A percentile compares a stretch with the other conserved stretches of the same genome.
These are phyloP conservation scores for Collichthys lucidus DNA, from an alignment of 2,113 vertebrate genomes.

Conservation along the genomic window DNA sequence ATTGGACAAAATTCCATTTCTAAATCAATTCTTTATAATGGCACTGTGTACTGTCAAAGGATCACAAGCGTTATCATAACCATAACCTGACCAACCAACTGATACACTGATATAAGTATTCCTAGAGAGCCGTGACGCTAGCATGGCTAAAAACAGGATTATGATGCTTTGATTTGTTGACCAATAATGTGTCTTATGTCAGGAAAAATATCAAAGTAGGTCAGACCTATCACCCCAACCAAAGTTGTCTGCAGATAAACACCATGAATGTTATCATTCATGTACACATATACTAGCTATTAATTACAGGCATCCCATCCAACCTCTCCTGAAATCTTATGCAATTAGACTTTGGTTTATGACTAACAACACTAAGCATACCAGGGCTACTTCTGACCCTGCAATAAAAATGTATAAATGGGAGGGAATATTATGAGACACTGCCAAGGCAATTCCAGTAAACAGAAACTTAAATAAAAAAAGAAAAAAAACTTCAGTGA, in stretches of 20 bases:
- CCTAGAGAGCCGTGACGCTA: background rate
- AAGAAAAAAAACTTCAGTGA: background rate
- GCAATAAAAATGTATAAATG: conserved; percentile 23
- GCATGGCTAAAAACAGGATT: background rate
- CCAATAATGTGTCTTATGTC: background rate
- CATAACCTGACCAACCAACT: background rate
- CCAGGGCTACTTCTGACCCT: background rate
- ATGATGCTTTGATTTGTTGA: background rate
- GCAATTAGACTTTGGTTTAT: conserved; percentile 79
- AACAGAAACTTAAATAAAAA: conserved; percentile 5
- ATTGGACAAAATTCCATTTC: no score
- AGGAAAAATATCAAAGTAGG: background rate
- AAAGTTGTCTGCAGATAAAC: background rate
- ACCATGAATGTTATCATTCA: background rate
- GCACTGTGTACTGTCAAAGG: no score
- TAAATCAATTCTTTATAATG: no score
- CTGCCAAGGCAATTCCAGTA: conserved; percentile 39
- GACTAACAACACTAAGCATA: conserved; percentile 3
- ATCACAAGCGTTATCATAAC: background rate
- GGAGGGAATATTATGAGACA: conserved; percentile 26
- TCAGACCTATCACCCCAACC: no score
- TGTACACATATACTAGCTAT: background rate
- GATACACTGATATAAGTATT: no score
- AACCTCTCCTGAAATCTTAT: conserved; percentile 43
- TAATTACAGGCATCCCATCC: background rate